phyloP scores from a whole-genome alignment of 2,888 invertebrate species.

The Drosophila macrothrix region DNA sequence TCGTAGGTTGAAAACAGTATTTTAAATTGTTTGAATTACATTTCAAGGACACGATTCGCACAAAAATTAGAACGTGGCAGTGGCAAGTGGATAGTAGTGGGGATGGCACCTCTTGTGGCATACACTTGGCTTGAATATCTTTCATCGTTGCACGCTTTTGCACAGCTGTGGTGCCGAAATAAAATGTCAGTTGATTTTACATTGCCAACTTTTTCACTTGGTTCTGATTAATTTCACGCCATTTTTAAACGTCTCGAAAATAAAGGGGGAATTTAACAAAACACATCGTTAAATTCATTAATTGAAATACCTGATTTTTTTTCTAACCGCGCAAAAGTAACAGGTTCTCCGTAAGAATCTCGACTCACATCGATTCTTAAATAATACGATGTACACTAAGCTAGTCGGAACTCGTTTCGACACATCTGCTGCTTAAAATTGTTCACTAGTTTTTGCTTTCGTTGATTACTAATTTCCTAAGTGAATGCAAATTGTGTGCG shows the following conservation, averaged over 20 bases:
- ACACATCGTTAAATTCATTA: slow-evolving; percentile 50
- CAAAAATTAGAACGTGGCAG: slow-evolving; percentile 28
- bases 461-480: slow-evolving; percentile 62
- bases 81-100: background rate
- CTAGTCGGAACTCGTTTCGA: slow-evolving; percentile 53
- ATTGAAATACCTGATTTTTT: slow-evolving; percentile 60
- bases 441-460: slow-evolving; percentile 58
- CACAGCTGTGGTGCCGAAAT: slow-evolving; percentile 25
- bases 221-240: slow-evolving; percentile 18
- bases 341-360: slow-evolving; percentile 51
- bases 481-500: slow-evolving; percentile 64
- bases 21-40: slow-evolving; percentile 14
- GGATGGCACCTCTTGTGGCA: slow-evolving; percentile 1
- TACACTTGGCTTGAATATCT: slow-evolving; percentile 10
- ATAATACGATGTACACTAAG: background rate
- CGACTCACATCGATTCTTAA: slow-evolving; percentile 6
- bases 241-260: slow-evolving; percentile 22
- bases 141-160: slow-evolving; percentile 26
- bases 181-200: slow-evolving; percentile 34
- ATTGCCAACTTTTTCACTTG: slow-evolving; percentile 51
- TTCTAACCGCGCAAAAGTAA: slow-evolving; percentile 73
- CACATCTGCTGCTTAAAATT: slow-evolving; percentile 42
- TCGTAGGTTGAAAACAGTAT: background rate
- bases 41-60: slow-evolving; percentile 50
- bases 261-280: background rate